Evolutionary conservation across 2,888 invertebrate genomes (phyloP), one percentile per base, ranked within the genome.

Genomic region (Epinotia bilunana): DNA sequence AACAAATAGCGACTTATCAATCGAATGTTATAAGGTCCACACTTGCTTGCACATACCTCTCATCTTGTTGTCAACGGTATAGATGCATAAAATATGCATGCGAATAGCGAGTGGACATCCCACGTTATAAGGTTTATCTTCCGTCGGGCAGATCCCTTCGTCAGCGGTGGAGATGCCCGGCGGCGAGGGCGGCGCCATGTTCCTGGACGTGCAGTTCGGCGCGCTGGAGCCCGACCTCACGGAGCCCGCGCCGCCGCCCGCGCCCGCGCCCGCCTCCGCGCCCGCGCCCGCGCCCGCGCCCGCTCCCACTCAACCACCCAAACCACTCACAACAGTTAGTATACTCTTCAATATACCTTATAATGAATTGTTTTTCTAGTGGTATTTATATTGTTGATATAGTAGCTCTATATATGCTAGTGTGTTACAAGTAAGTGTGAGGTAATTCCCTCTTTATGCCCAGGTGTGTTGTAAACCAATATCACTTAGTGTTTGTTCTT

Each of bases 141-240:
- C 4, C 33, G 6, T 23, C 3, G 65, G 1, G 0, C 90, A 98
- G 97, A 99, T 99, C 85, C 99, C 99, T 60, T 95, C 98, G 71
- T 97, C 97, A 74, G 99, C 99, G 28, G 99, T 99, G 57, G 99
- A 99, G 93, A 99, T 99, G 99, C 99, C 99, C 0, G 98, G 98
- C 78, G 98, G 98, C 83, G 83, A 96, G 77, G 96, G 95, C 79
- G 96, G 96, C 79, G 95, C 95, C 55, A 95, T 96, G 78, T 96
- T 97, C 89, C 95, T 99, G 81, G 99, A 99, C 93, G 98, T 99
- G 79, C 98, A 99, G 93, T 99, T 99, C 91, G 98, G 98, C 49
- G 98, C 97, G 3, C 94, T 98, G 81, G 98, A 98, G 78, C 88
- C 90, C 12, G 91, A 90, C 74, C 81, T 88, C 80, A 60, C 81